Conservation (phyloP, 2,113 vertebrate genomes). For the Onychostruthus taczanowskii region DNA sequence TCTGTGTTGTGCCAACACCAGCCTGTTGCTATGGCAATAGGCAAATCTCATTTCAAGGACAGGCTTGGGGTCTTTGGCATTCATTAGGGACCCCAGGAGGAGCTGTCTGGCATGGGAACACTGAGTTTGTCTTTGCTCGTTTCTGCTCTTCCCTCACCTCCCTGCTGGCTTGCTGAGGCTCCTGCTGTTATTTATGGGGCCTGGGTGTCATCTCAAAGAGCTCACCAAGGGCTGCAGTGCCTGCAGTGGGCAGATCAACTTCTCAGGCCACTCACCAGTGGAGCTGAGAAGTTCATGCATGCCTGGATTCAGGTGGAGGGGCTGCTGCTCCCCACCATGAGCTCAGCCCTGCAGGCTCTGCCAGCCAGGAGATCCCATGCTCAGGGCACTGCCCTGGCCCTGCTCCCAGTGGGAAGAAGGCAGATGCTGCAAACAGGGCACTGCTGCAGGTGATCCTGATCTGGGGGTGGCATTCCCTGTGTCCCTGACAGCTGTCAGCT, state of each 20-base stretch:
- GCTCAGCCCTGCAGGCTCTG: rapidly evolving
- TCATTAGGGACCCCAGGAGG: background rate
- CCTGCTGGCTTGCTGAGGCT: background rate
- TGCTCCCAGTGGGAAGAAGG: rapidly evolving
- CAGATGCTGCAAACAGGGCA: rapidly evolving
- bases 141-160: background rate
- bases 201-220: background rate
- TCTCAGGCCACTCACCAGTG: background rate
- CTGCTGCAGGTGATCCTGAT: background rate
- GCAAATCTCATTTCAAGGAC: background rate
- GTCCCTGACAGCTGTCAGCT: background rate
- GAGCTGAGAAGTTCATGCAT: background rate
- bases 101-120: background rate
- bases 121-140: background rate
- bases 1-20: background rate
- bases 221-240: background rate
- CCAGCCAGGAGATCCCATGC: rapidly evolving
- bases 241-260: background rate
- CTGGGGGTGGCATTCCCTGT: background rate
- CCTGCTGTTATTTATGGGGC: background rate
- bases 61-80: background rate
- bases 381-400: rapidly evolving
- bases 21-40: background rate
- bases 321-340: background rate
- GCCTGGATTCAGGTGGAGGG: rapidly evolving